phyloP scores from a whole-genome alignment of 2,797 vertebrate genomes.

The Enteromius paludinosus region DNA sequence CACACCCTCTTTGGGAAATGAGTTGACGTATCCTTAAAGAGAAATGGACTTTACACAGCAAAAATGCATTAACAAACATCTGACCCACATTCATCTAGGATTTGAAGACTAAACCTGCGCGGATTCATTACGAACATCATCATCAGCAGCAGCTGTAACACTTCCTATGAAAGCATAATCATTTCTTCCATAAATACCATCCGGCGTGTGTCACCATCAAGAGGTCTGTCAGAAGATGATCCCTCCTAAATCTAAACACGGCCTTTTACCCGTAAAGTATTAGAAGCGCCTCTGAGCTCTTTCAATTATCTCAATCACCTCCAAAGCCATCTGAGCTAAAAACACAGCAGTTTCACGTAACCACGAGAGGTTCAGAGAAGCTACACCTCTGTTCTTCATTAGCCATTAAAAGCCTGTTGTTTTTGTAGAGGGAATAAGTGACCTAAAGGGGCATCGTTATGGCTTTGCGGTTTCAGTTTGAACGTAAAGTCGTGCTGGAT shows the following conservation, averaged over 20 bases:
- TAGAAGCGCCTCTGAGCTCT: slow-evolving; percentile 47
- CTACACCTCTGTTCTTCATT: slow-evolving; percentile 58
- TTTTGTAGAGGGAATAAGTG: slow-evolving; percentile 57
- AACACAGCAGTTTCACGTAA: slow-evolving; percentile 56
- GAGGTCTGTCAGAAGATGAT: slow-evolving; percentile 43
- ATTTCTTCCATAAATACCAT: slow-evolving; percentile 40
- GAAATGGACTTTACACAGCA: background rate
- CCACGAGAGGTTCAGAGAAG: slow-evolving; percentile 49
- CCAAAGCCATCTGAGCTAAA: slow-evolving; percentile 60
- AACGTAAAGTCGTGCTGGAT: slow-evolving; percentile 44
- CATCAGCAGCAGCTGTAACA: slow-evolving; percentile 20
- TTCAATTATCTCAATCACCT: slow-evolving; percentile 63
- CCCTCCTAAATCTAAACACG: slow-evolving; percentile 34
- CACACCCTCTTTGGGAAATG: slow-evolving; percentile 28
- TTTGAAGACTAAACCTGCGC: slow-evolving; percentile 12
- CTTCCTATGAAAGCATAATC: slow-evolving; percentile 24
- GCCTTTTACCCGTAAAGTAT: slow-evolving; percentile 33
- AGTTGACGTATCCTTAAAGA: background rate
- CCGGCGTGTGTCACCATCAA: slow-evolving; percentile 42
- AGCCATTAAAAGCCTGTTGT: slow-evolving; percentile 57
- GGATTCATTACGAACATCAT: slow-evolving; percentile 9
- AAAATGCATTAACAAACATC: slow-evolving; percentile 17
- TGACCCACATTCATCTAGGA: slow-evolving; percentile 19
- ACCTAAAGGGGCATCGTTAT: slow-evolving; percentile 48
- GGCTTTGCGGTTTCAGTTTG: slow-evolving; percentile 42